Base-by-base conservation (phyloP, 1,140 invertebrate genomes). In the Portunus trituberculatus region DNA sequence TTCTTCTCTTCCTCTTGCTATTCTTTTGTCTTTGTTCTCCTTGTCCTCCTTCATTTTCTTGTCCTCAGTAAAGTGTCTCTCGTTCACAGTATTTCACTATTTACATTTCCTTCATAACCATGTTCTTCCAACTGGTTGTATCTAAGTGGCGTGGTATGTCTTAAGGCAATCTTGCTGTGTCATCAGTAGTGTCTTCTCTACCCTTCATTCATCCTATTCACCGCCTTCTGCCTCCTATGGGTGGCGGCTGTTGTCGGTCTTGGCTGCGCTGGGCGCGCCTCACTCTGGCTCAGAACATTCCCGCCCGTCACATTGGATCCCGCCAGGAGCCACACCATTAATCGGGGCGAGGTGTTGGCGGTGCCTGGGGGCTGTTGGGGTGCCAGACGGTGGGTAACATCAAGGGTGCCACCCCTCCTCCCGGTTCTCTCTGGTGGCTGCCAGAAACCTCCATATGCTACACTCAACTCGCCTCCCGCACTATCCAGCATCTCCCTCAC, bases 291-390 rank as follows among this genome's bases (percentile, higher is more conserved):
- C 10, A 20, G 52, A 20, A 12, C 10, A 14, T 59, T 20, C 52
- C 52, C 0, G 12, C 52, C 52, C 52, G 52, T 59, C 52, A 92
- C 91, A 83, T 82, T 83, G 88, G 84, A 28, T 94, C 59, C n/a
- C 93, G 29, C 76, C 86, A 94, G 86, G 76, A 76, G 93, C 32
- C 31, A 94, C 76, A 94, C 52, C 93, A 93, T 93, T 93, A 93
- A 87, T 48, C 83, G 84, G 67, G 28, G 93, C 87, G 84, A 32
- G 93, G 87, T 93, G 93, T 93, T 93, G 39, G 45, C 93, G 45
- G 93, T 88, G 83, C 84, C 84, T 48, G 93, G 52, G 39, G 92
- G 46, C 45, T 25, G 45, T 28, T 20, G 84, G 84, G 16, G 87
- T 39, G 91, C 91, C 91, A 92, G 91, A 8, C 91, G 83, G 32